Evolutionary conservation across 1,140 invertebrate species (phyloP), one percentile per base, ranked within the genome.

Genomic region (Drosophila yakuba): DNA sequence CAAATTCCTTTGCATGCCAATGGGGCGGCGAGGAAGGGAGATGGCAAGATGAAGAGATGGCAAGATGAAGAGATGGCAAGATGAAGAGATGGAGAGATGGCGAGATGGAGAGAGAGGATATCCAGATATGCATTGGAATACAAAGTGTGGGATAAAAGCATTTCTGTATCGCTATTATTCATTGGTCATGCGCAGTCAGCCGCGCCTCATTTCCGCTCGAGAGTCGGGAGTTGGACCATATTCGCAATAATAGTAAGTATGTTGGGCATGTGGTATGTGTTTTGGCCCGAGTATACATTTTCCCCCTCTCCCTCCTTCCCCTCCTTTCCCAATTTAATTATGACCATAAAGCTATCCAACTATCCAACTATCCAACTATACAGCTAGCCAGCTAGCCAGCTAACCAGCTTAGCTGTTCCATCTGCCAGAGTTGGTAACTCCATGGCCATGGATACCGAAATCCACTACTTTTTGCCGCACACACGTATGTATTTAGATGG

Each of bases 91-190:
- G 28, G 28, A 5, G 25, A 28, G 25, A 25, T 5, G 25, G 6
- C 28, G 28, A 50, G 47, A 32, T 23, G 45, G 45, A n/a, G 25
- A 15, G 47, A 15, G 47, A n/a, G 25, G 4, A 39, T 20, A 44
- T 44, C 15, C 43, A 44, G 43, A 64, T 64, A 64, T 64, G 61
- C 61, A 64, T 64, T 43, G 56, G 41, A 64, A 61, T 64, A 41
- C 57, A 43, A 39, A 64, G 61, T 61, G 61, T 61, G 59, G 61
- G 41, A 64, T 35, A 58, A 60, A 38, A 63, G 56, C 79, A 80
- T 83, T 83, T 83, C 69, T 83, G 81, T 80, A 80, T 80, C 81
- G 67, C 62, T 69, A 68, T 85, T 85, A 82, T 85, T 63, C 69
- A 59, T 15, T 74, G 72, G 81, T 77, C 81, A 85, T 85, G 81